Conservation (phyloP, 2,797 vertebrate species). For the Steatocranus sp. region DNA sequence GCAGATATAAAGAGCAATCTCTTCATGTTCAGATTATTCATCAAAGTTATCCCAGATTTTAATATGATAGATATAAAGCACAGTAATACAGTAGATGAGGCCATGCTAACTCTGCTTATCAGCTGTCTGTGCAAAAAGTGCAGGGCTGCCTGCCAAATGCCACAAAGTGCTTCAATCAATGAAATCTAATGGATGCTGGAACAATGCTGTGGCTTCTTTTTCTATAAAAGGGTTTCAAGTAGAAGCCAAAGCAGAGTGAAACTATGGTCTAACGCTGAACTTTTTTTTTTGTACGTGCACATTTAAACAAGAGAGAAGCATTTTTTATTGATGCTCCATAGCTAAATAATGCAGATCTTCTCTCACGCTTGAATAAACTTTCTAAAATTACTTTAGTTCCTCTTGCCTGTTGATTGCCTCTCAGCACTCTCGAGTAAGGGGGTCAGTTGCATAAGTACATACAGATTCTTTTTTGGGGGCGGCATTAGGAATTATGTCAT, state of each 20-base stretch:
- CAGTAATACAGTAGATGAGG: not conserved
- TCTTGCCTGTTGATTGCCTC: conserved; percentile 26
- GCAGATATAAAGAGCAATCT: not conserved
- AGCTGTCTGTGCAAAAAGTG: not conserved
- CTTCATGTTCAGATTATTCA: not conserved
- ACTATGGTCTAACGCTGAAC: not conserved
- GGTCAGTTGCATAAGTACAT: conserved; percentile 61
- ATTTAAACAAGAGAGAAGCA: conserved; percentile 7
- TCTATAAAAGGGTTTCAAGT: not conserved
- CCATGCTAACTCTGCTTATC: not conserved
- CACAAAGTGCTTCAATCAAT: not conserved
- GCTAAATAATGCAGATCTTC: conserved; percentile 65
- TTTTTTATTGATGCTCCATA: conserved; percentile 47
- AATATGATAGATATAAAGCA: not conserved
- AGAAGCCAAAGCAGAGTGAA: not conserved
- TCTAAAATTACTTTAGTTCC: conserved; percentile 31
- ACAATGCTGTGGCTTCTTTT: not conserved
- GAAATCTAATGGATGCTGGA: not conserved
- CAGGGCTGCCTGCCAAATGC: conserved; percentile 2
- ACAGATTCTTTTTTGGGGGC: not conserved
- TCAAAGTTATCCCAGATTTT: not conserved
- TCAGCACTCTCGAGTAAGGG: not conserved
- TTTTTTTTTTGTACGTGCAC: not conserved
- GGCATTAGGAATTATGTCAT: conserved; percentile 46
- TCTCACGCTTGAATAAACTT: conserved; percentile 44